Base-by-base conservation (phyloP, 2,888 invertebrate genomes). In the Plagodis dolabraria region DNA sequence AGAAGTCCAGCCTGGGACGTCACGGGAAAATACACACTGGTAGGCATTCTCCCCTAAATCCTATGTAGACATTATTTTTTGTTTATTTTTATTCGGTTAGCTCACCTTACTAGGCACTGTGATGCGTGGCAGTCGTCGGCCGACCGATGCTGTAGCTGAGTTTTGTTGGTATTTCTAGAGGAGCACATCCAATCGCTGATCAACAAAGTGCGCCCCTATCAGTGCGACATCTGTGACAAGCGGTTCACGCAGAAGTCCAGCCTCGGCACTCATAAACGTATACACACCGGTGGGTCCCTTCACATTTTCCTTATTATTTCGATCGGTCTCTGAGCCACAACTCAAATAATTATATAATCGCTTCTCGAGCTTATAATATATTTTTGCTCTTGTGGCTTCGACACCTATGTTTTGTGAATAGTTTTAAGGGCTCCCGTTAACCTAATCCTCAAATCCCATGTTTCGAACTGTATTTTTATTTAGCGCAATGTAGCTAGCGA, bases 211-310 rank as follows among this genome's bases (percentile, higher is more conserved):
- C 93, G 93, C 82, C 93, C 93, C 79, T 94, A 92, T 90, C 93
- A 96, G 85, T 96, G 96, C 87, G 95, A 95, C 87, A 93, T 95
- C 83, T 96, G 96, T 89, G 94, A 95, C 86, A 96, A 96, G 93
- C 94, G 96, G 84, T 96, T 96, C 92, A 96, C 96, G 72, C 96
- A 96, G 93, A 96, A 96, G 92, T 96, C 96, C 84, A 96, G 96
- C 90, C 93, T 96, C 76, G 96, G 96, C 90, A 96, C 96, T 79
- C 96, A 96, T 93, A 96, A 96, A 86, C 94, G 96, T 82, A 95
- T 96, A 77, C 96, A 96, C 87, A 96, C 96, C 75, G 93, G 93
- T 93, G 95, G 93, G 93, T 93, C 91, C 89, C 89, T 87, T 87
- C 86, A 87, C 81, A 88, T 88, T 87, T n/a, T 80, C 82, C 79